Conservation (phyloP, 2,888 invertebrate genomes). For the Rutpela maculata region DNA sequence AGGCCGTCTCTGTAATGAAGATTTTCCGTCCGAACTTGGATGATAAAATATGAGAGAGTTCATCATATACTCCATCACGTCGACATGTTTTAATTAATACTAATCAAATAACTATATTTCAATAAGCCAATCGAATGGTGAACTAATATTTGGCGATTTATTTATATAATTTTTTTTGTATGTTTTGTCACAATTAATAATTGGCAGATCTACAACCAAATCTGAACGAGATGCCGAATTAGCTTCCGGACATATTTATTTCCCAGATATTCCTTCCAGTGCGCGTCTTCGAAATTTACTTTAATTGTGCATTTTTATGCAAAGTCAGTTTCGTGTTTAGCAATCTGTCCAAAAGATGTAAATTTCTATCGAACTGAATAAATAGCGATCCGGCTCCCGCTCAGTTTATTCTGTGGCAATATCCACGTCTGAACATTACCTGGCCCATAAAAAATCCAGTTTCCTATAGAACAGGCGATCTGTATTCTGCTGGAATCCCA, state of each 20-base stretch:
- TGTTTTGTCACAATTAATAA: too few relatives aligned
- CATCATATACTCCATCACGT: too few relatives aligned
- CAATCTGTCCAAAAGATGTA: constrained; percentile 54
- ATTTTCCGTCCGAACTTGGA: too few relatives aligned
- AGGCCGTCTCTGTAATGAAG: too few relatives aligned
- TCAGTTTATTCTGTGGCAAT: constrained; percentile 63
- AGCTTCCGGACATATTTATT: constrained; percentile 7
- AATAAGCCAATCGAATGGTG: too few relatives aligned
- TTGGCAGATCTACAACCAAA: too few relatives aligned
- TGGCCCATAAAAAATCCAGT: constrained; percentile 70
- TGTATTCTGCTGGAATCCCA: constrained; percentile 69
- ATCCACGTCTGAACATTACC: constrained; percentile 72
- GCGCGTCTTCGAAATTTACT: constrained; percentile 24
- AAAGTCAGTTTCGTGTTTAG: constrained; percentile 38
- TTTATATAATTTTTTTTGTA: too few relatives aligned
- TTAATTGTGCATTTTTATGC: constrained; percentile 52
- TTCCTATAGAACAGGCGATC: constrained; percentile 68
- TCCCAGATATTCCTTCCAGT: background rate
- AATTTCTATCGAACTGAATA: constrained; percentile 52
- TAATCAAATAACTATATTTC: too few relatives aligned
- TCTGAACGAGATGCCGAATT: background rate
- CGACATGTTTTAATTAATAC: too few relatives aligned
- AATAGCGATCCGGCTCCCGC: constrained; percentile 41
- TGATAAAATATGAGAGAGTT: too few relatives aligned
- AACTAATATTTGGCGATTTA: too few relatives aligned